Base-by-base conservation (phyloP, 1,140 invertebrate species). In the Phthorimaea operculella region DNA sequence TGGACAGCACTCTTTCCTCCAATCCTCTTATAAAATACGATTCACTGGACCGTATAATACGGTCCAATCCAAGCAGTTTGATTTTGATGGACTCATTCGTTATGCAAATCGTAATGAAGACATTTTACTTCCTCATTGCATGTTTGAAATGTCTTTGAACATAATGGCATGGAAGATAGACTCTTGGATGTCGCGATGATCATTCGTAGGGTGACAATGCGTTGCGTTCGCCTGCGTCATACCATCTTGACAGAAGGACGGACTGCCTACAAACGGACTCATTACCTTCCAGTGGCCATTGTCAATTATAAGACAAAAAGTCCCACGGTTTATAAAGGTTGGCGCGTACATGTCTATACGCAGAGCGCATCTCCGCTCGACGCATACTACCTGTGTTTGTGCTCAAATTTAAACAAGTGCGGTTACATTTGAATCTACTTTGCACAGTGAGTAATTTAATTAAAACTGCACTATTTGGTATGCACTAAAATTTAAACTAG, bases 301-400 rank as follows among this genome's bases (percentile, higher is more conserved):
- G 76, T 82, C 75, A 77, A 72, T 76, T 74, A 70, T 62, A 74
- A 76, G 72, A 77, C 73, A 79, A 80, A 82, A 81, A 79, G 63
- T 82, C 79, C 69, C 81, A 81, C 79, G 77, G 76, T 71, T 77
- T 83, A 84, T 79, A 84, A 83, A 80, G 70, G 72, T 75, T 65
- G 60, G 67, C 52, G 65, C 61, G 68, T 63, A 75, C 62, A 63
- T 60, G 66, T 62, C 62, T 68, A 58, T 68, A 74, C 73, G 62
- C 77, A 81, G 72, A 83, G 73, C 74, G 71, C 79, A 76, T 78
- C 77, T 72, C 64, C 67, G 53, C 60, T 64, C 61, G 60, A 47
- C 60, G 63, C 65, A 55, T 60, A 66, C 57, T 61, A 65, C 56
- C 53, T 65, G 72, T 69, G 44, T 47, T 15, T n/a, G 44, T 16